These are phyloP conservation scores for Labeo rohita DNA, from an alignment of 2,113 vertebrate species.

Conservation along the genomic window DNA sequence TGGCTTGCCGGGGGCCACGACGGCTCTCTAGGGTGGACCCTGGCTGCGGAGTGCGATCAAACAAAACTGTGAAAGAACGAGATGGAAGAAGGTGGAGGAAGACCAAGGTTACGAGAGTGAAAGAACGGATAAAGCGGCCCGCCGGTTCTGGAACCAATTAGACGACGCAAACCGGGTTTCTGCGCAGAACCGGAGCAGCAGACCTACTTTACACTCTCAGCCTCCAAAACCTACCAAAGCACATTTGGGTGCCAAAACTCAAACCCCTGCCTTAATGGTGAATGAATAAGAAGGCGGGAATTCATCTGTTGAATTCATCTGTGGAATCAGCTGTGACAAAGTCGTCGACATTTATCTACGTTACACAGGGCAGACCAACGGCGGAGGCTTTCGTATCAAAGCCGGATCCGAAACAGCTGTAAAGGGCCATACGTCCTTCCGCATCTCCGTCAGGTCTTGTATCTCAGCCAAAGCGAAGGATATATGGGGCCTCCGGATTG, in stretches of 20 bases:
- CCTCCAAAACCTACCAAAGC: neutral
- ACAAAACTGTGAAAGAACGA: constrained; percentile 26
- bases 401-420: constrained; percentile 8
- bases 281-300: constrained; percentile 6
- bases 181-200: constrained; percentile 8
- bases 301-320: constrained; percentile 1
- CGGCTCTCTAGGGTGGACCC: constrained; percentile 47
- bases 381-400: neutral
- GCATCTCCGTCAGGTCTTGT: constrained; percentile 27
- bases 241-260: constrained; percentile 1
- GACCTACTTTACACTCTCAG: neutral
- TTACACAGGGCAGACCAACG: neutral
- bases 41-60: constrained; percentile 21
- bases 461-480: constrained; percentile 19
- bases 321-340: constrained; percentile 30
- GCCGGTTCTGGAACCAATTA: constrained; percentile 51
- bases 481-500: constrained; percentile 33
- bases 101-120: neutral
- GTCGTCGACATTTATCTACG: constrained; percentile 4
- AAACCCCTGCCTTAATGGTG: constrained; percentile 15
- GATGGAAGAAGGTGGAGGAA: constrained; percentile 35
- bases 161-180: constrained; percentile 14
- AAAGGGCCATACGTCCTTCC: neutral
- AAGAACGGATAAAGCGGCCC: constrained; percentile 5
- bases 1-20: constrained; percentile 41